Base-by-base conservation (phyloP, 1,140 invertebrate genomes). In the Euwallacea similis region DNA sequence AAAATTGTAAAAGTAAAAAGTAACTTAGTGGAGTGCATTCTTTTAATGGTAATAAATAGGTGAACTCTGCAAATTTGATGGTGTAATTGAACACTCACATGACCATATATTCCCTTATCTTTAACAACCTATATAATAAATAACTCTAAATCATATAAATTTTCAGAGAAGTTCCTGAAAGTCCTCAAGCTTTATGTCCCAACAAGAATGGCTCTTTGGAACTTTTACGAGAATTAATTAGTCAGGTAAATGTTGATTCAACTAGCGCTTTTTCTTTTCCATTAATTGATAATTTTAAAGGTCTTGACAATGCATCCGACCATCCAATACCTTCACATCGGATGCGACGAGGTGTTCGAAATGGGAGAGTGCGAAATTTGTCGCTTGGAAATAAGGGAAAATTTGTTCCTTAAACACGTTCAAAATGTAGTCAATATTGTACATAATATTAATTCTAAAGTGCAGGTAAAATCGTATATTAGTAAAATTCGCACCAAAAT, bases 131-230 rank as follows among this genome's bases (percentile, higher is more conserved):
- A 9, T 16, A 16, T 56, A 13, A 9, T 16, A 58, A 10, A 15
- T 7, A 58, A 33, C 21, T 33, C 21, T 33, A 33, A 33, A 33
- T 33, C 21, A 33, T 33, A 33, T 33, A 46, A 64, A 55, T n/a
- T 70, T 71, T 9, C 46, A 66, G 95, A 65, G 96, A 98, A 85
- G 85, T 91, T 0, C 85, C 87, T 7, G 82, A 86, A 7, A 89
- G 89, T 80, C 92, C 93, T 0, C 91, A 93, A 78, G 92, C 93
- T 0, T 88, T 96, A 44, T 96, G 94, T 77, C 94, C 94, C 0
- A 91, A 90, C 7, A 85, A 88, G 33, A 87, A 88, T 74, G 88
- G 88, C 74, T 93, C 93, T 0, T 78, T 91, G 46, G 80, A 84
- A 9, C 83, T 97, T 9, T 83, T 98, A 9, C 83, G 86, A 71